These are phyloP conservation scores for Clarias gariepinus DNA, from an alignment of 2,113 vertebrate species.

Conservation along the genomic window DNA sequence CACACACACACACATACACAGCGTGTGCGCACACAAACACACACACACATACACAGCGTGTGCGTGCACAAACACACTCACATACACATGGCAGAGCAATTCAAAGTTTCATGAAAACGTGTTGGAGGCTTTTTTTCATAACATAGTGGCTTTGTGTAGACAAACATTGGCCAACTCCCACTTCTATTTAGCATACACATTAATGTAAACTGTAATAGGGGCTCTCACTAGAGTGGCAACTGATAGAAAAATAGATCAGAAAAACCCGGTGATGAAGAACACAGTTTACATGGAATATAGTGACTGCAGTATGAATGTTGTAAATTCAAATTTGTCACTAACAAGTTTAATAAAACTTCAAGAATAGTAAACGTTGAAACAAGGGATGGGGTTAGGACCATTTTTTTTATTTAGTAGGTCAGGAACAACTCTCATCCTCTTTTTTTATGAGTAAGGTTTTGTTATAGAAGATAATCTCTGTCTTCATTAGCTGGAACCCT, in stretches of 20 bases:
- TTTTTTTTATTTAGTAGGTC: not conserved
- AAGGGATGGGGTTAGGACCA: not conserved
- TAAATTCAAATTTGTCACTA: not conserved
- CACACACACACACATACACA: too few relatives aligned
- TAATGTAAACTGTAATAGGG: not conserved
- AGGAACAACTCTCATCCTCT: not conserved
- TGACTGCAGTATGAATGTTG: not conserved
- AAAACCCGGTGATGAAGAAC: not conserved
- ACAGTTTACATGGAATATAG: not conserved
- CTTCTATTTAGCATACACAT: not conserved
- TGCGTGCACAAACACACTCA: too few relatives aligned
- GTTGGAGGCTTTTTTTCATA: not conserved
- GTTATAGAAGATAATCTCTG: slow-evolving; percentile 5
- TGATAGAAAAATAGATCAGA: not conserved
- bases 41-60: too few relatives aligned
- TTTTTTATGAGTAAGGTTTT: not conserved
- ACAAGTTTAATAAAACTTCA: not conserved
- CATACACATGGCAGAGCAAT: too few relatives aligned
- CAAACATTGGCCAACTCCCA: not conserved
- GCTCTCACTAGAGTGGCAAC: not conserved
- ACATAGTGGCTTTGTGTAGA: not conserved
- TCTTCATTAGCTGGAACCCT: slow-evolving; percentile 9
- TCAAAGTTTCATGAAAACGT: not conserved
- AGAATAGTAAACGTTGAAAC: not conserved
- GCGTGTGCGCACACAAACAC: too few relatives aligned